Base-by-base conservation (phyloP, 2,797 vertebrate genomes). In the Aythya fuligula region DNA sequence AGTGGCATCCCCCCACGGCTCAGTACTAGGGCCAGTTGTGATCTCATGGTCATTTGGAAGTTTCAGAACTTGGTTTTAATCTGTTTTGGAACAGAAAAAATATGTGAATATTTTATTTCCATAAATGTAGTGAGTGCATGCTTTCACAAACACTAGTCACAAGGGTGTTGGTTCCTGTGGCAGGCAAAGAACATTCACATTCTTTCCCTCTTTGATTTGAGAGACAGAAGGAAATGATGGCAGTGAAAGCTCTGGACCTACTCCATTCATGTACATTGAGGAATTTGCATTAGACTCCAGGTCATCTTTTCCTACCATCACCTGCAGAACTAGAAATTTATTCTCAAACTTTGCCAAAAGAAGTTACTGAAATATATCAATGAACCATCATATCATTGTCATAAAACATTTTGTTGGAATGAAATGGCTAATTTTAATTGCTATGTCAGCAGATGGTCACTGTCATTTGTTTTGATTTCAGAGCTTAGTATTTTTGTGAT, bases 401-500 rank as follows among this genome's bases (percentile, higher is more conserved):
- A 77, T 24, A 53, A 38, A 71, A 36, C 71, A 27, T 49, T 86
- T 86, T 84, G 5, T 49, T 5, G 32, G 30, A 74, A 80, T 43
- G 32, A 83, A 45, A 38, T 15, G 27, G 28, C 49, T 66, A 25
- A 47, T 89, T 93, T 84, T 77, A 78, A 69, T n/a, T 22, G 7
- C 47, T 86, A 10, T 71, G 70, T 93, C 66, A 95, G 76, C 87
- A 94, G 36, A 94, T 83, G 53, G 14, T 75, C 65, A 36, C n/a
- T 83, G 39, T 78, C 17, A 49, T 61, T 83, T 83, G n/a, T 76
- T 78, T 83, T 88, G 22, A 54, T 94, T 83, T 88, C 73, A 94
- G 70, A 88, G 47, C 16, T 36, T 54, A 28, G n/a, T 72, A 51
- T 70, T 93, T 90, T 76, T 73, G 28, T 75, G 51, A 11, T 80